Base-by-base conservation (phyloP, 2,113 vertebrate genomes). In the Pygoscelis antarcticus region DNA sequence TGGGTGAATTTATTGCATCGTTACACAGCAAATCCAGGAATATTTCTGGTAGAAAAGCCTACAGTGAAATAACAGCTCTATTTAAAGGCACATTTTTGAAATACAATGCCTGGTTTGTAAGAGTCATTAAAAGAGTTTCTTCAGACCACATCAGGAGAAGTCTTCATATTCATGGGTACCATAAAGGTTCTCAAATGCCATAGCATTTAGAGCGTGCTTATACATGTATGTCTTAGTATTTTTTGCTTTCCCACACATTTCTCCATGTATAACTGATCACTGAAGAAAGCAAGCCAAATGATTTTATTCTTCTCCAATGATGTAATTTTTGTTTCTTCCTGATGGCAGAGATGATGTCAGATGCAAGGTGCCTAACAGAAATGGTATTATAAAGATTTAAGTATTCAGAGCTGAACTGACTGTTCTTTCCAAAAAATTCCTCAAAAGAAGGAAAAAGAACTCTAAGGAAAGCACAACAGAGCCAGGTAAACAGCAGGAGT, bases 1-100 rank as follows among this genome's bases (percentile, higher is more conserved):
- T 55, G 62, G 57, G 77, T 95, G 93, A 94, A 95, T 94, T 95
- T 93, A 96, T 94, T 82, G 72, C 83, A 94, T 89, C 81, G 69
- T 96, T 97, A 91, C 36, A 36, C 71, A 94, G 90, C 14, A 54
- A 57, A 47, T 70, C 57, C 16, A 72, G 40, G 13, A 93, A 66
- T 55, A 52, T 92, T 94, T 80, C 79, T 49, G 9, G 57, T 52
- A 29, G 61, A 93, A 95, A 89, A 90, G 61, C n/a, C 46, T 60
- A 54, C 83, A 44, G 32, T 57, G 69, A 90, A 93, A 68, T 40
- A 87, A 47, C 38, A 89, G 44, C 42, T 79, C 36, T 65, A 15
- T 49, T 58, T 87, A 96, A 96, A 93, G 32, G 40, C 82, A 49
- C 14, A 54, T 76, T 84, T 92, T 57, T 65, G 6, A 80, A 94